These are phyloP conservation scores for Cryptosula pallasiana DNA, from an alignment of 2,888 invertebrate species.

Conservation along the genomic window DNA sequence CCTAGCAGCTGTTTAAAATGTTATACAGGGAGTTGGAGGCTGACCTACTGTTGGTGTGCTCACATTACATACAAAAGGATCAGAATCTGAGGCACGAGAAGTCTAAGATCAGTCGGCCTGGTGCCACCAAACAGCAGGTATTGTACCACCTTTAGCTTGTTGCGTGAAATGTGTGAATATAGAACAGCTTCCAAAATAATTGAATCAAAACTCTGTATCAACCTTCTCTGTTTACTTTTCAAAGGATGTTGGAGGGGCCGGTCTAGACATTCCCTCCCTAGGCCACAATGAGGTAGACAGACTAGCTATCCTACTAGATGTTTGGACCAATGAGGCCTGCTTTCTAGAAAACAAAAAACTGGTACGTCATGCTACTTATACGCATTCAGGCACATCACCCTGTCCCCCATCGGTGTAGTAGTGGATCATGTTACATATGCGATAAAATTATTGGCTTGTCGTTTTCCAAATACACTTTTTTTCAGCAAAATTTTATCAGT, in stretches of 20 bases:
- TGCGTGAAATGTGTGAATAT: too few species aligned
- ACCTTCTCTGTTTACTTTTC: not conserved
- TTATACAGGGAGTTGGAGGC: slow-evolving; percentile 43
- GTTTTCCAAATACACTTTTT: too few species aligned
- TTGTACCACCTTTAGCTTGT: too few species aligned
- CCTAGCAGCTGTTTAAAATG: too few species aligned
- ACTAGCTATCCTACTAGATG: slow-evolving; percentile 48
- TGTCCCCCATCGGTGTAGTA: too few species aligned
- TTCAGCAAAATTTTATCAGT: too few species aligned
- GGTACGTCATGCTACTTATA: too few species aligned
- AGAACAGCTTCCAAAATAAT: too few species aligned
- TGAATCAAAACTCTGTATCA: too few species aligned
- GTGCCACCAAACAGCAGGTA: not conserved
- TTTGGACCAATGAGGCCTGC: slow-evolving; percentile 49
- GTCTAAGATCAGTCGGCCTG: not conserved
- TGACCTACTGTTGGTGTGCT: slow-evolving; percentile 44
- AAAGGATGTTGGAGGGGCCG: slow-evolving; percentile 32
- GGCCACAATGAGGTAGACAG: slow-evolving; percentile 50
- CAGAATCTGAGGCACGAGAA: slow-evolving; percentile 26
- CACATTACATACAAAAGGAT: slow-evolving; percentile 50
- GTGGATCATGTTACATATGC: too few species aligned
- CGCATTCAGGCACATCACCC: too few species aligned
- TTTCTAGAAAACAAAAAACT: slow-evolving; percentile 50
- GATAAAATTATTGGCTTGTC: too few species aligned
- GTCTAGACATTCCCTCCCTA: slow-evolving; percentile 45